Percentiles rank a stretch among this genome's conserved stretches.
Evolutionary conservation across 1,140 invertebrate species (phyloP).

Genomic region (Platyscapa corneri): DNA sequence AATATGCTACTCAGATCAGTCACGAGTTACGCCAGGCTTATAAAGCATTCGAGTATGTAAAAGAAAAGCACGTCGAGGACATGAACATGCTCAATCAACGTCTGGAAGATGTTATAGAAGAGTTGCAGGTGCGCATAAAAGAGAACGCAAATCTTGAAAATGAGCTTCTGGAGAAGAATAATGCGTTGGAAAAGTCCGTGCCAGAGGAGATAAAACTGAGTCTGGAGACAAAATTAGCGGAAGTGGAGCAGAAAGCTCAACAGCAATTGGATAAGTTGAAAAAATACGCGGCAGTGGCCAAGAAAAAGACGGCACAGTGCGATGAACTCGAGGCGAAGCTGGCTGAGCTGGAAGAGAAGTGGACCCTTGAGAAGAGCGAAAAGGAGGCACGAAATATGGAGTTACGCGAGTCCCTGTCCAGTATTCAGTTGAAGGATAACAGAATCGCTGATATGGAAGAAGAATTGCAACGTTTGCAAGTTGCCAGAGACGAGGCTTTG

Average conservation of each 20-base stretch:
- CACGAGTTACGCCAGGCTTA: constrained; percentile 70
- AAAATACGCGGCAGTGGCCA: constrained; percentile 83
- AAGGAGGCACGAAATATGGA: constrained; percentile 63
- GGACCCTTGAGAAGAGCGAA: constrained; percentile 63
- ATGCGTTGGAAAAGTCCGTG: constrained; percentile 53
- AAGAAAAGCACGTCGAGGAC: constrained; percentile 63
- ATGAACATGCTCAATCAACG: constrained; percentile 59
- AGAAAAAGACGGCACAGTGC: constrained; percentile 80
- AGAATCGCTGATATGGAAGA: constrained; percentile 61
- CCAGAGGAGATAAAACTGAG: constrained; percentile 57
- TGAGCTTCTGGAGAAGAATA: constrained; percentile 60
- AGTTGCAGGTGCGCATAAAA: constrained; percentile 57
- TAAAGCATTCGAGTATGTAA: constrained; percentile 74
- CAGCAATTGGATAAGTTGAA: constrained; percentile 81
- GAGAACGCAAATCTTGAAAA: constrained; percentile 60
- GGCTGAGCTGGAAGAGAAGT: constrained; percentile 63
- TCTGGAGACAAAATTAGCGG: constrained; percentile 59
- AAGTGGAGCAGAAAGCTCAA: constrained; percentile 63
- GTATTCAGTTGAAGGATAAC: constrained; percentile 62
- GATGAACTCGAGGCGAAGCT: constrained; percentile 78
- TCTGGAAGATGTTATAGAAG: constrained; percentile 62
- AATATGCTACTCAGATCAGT: constrained; percentile 63
- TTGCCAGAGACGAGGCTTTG: constrained; percentile 48
- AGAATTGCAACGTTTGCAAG: constrained; percentile 44
- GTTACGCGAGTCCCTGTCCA: constrained; percentile 60